A percentile compares a stretch with the other conserved stretches of the same genome.
Evolutionary conservation across 1,140 invertebrate genomes (phyloP).

Genomic region (Lineus longissimus): DNA sequence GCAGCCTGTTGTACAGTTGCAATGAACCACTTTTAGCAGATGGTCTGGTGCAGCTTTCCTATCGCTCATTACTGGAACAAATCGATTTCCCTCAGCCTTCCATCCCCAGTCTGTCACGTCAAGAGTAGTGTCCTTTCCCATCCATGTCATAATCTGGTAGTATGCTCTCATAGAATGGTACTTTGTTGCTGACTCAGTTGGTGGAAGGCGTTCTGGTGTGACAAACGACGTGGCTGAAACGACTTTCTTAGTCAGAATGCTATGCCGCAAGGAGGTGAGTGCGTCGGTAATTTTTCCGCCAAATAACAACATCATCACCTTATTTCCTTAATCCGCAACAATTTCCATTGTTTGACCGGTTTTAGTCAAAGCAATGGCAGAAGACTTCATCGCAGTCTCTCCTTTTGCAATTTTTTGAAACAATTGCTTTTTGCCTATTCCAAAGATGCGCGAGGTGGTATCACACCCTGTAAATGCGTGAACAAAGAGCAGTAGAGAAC

Average conservation of each 20-base stretch:
- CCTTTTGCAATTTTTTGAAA: not conserved
- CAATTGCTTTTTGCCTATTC: not conserved
- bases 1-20: constrained; percentile 2
- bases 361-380: not conserved
- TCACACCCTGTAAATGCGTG: constrained; percentile 1
- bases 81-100: not conserved
- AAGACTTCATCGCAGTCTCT: not conserved
- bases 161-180: not conserved
- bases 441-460: constrained; percentile 1
- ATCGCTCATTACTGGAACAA: not conserved
- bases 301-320: not conserved
- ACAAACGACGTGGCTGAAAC: not conserved
- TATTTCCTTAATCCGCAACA: not conserved
- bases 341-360: not conserved
- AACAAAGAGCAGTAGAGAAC: not conserved
- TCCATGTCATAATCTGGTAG: not conserved
- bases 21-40: not conserved
- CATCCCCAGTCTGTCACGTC: not conserved
- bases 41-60: not conserved
- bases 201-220: not conserved
- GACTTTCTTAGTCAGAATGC: not conserved
- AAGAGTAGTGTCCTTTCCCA: not conserved
- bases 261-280: not conserved
- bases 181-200: not conserved
- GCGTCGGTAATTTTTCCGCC: not conserved